Percentiles rank a stretch among this genome's conserved stretches.
phyloP scores from a whole-genome alignment of 2,113 vertebrate species.

The Phainopepla nitens region DNA sequence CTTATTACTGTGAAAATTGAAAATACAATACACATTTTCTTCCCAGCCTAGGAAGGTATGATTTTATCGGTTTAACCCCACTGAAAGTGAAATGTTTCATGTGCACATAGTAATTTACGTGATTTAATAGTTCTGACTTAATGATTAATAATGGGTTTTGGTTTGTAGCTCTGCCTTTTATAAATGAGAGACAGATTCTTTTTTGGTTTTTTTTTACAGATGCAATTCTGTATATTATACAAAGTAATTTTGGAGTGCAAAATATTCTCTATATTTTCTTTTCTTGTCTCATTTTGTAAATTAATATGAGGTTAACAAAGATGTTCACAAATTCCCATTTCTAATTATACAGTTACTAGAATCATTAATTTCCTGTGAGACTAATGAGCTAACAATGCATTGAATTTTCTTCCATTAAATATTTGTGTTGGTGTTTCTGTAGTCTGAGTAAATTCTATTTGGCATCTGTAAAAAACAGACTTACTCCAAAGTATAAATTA shows the following conservation, averaged over 20 bases:
- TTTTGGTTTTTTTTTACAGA: not conserved
- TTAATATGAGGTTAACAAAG: conserved; percentile 72
- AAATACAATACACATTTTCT: not conserved
- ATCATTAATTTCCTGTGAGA: conserved; percentile 66
- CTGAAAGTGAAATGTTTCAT: not conserved
- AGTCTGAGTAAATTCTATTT: conserved; percentile 37
- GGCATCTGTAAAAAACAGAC: not conserved
- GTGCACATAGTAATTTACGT: not conserved
- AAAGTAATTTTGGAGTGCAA: conserved; percentile 41
- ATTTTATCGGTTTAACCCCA: not conserved
- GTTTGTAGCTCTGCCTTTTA: not conserved
- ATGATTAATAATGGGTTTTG: not conserved
- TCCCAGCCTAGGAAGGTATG: not conserved
- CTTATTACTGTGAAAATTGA: not conserved
- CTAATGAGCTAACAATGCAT: conserved; percentile 33
- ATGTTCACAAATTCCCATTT: conserved; percentile 66
- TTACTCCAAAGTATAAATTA: not conserved
- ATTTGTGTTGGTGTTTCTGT: conserved; percentile 34
- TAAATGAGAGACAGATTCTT: not conserved
- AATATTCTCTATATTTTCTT: conserved; percentile 36
- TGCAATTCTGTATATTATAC: not conserved
- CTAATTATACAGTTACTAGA: conserved; percentile 72
- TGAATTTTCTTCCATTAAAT: conserved; percentile 55
- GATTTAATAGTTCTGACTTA: conserved; percentile 9
- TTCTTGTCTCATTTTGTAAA: conserved; percentile 55